Base-by-base conservation (phyloP, 2,797 vertebrate species). In the Onychomys arenicola region DNA sequence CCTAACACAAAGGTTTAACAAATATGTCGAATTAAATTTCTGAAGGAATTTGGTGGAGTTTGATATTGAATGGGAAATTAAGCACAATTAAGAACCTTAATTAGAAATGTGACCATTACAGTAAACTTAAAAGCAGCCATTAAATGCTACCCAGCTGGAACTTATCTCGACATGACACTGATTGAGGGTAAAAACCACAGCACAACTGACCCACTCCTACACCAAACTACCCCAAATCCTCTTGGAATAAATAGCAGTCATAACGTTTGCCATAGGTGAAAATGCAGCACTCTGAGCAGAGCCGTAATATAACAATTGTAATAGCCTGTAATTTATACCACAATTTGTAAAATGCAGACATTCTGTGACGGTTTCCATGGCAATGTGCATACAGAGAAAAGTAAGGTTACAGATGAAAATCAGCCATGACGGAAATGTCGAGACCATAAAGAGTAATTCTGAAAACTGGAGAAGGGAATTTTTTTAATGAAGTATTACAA, bases 281-380 rank as follows among this genome's bases (percentile, higher is more conserved):
- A 97, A 96, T 78, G 46, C 65, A 96, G 90, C n/a, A 34, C 76
- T 96, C 92, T 90, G 88, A 89, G 61, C 46, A 87, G 93, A 96
- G 93, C 63, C 82, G 93, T 71, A 96, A 89, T 52, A 55, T 83
- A 88, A 95, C 81, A 91, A 86, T 90, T n/a, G 67, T 71, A 90
- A 97, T 94, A 89, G 93, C 90, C 94, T 95, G 59, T 96, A 93
- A 97, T 95, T 96, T 94, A 96, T 95, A 92, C 94, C 71, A 82
- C 52, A 73, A 95, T 96, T 97, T 97, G 94, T 96, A 98, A 98
- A 96, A 97, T 3, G 81, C 96, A 96, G 91, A 83, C 91, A 96
- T 96, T 95, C 59, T 52, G 65, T 81, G 82, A 80, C 91, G 93
- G 96, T 98, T 96, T 78, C 97, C 94, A 98, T 98, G 96, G 89